phyloP scores from a whole-genome alignment of 1,140 invertebrate species.

The Drosophila insularis region DNA sequence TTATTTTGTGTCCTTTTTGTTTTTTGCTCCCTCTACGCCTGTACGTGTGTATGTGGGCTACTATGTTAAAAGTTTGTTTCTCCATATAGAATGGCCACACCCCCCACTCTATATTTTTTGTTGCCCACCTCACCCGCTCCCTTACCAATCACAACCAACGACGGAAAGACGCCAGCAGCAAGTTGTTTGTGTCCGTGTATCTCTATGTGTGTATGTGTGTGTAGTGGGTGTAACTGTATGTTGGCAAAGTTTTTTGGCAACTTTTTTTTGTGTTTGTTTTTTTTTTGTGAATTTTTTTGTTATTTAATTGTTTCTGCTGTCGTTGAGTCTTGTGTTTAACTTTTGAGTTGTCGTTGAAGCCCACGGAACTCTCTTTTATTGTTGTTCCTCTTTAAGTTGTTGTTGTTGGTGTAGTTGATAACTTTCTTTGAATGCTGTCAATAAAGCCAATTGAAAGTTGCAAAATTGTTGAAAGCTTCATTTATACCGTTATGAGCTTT shows the following conservation, averaged over 20 bases:
- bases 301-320: conserved; percentile 67
- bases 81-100: conserved; percentile 35
- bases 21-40: conserved; percentile 22
- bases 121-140: neutral
- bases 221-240: conserved; percentile 15
- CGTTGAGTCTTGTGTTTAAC: conserved; percentile 42
- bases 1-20: conserved; percentile 42
- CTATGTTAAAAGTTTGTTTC: conserved; percentile 74
- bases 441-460: conserved; percentile 69
- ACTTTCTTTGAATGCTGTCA: conserved; percentile 63
- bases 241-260: conserved; percentile 60
- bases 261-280: conserved; percentile 21
- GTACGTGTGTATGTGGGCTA: conserved; percentile 65
- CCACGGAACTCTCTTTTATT: conserved; percentile 22
- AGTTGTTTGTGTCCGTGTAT: conserved; percentile 44
- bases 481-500: conserved; percentile 7
- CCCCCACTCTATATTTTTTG: conserved; percentile 15
- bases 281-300: conserved; percentile 57
- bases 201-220: conserved; percentile 16
- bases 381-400: conserved; percentile 25
- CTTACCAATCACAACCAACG: conserved; percentile 8
- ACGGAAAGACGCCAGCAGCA: conserved; percentile 45
- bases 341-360: conserved; percentile 37
- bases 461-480: conserved; percentile 36
- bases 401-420: conserved; percentile 55